phyloP scores from a whole-genome alignment of 2,888 invertebrate genomes.

The Eurytoma adleriae region DNA sequence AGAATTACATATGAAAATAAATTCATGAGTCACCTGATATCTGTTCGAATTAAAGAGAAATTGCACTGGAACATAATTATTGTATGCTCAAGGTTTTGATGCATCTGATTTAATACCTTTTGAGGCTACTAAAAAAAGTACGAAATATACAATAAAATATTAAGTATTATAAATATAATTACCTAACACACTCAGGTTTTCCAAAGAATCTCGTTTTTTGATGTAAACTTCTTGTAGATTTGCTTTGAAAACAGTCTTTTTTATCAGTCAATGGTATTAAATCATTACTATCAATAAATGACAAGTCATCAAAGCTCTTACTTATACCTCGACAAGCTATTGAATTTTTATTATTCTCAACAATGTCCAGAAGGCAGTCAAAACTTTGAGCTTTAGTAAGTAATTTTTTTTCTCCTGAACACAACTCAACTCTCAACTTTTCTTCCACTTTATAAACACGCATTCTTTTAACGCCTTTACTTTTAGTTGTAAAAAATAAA shows the following conservation, averaged over 20 bases:
- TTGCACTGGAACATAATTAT: constrained; percentile 48
- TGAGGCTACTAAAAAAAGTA: constrained; percentile 18
- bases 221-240: constrained; percentile 41
- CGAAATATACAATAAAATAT: constrained; percentile 39
- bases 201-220: constrained; percentile 48
- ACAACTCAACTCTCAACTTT: constrained; percentile 45
- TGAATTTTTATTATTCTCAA: background rate
- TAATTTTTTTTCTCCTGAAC: constrained; percentile 37
- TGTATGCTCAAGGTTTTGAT: constrained; percentile 45
- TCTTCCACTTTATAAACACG: constrained; percentile 40
- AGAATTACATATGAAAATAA: constrained; percentile 43
- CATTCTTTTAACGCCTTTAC: constrained; percentile 26
- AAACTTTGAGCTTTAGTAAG: constrained; percentile 54
- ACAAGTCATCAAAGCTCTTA: constrained; percentile 45
- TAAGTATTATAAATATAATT: constrained; percentile 20
- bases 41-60: constrained; percentile 31
- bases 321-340: background rate
- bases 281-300: constrained; percentile 26
- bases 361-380: constrained; percentile 42
- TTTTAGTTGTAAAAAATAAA: constrained; percentile 58
- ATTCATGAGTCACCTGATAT: constrained; percentile 50
- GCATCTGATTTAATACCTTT: constrained; percentile 19
- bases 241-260: constrained; percentile 47
- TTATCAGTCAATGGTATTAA: constrained; percentile 36
- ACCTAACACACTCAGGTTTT: constrained; percentile 53